These are phyloP conservation scores for Strigamia maritima DNA, from an alignment of 2,888 invertebrate species.

Conservation along the genomic window DNA sequence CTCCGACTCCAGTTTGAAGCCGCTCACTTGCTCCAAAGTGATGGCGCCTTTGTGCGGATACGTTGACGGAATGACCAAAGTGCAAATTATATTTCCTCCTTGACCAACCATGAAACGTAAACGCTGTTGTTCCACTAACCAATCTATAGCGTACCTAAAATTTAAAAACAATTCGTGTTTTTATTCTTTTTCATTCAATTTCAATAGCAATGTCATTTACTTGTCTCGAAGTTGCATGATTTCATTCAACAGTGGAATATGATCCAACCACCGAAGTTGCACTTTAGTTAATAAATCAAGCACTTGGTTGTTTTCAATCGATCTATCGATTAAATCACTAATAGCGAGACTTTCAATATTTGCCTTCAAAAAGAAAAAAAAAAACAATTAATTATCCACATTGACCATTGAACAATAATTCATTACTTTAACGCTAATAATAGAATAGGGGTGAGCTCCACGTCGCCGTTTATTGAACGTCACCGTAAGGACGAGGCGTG, in stretches of 20 bases:
- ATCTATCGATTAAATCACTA: neutral
- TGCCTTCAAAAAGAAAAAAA: neutral
- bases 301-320: neutral
- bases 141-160: constrained; percentile 5
- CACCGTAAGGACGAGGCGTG: constrained; percentile 20
- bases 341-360: neutral
- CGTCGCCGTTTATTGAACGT: neutral
- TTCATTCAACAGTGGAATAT: constrained; percentile 16
- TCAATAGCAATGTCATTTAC: neutral
- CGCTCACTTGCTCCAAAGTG: neutral
- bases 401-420: no score
- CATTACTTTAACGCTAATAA: constrained; percentile 24
- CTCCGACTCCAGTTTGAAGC: neutral
- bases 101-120: neutral
- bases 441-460: neutral
- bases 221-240: constrained; percentile 16
- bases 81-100: neutral
- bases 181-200: neutral
- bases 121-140: neutral
- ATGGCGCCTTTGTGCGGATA: neutral
- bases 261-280: neutral
- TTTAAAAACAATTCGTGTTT: neutral
- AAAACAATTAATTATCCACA: no score
- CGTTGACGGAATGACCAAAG: neutral
- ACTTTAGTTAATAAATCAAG: neutral